Percentiles rank a stretch among this genome's conserved stretches.
phyloP scores from a whole-genome alignment of 2,888 invertebrate species.

The Nomada ruficornis region DNA sequence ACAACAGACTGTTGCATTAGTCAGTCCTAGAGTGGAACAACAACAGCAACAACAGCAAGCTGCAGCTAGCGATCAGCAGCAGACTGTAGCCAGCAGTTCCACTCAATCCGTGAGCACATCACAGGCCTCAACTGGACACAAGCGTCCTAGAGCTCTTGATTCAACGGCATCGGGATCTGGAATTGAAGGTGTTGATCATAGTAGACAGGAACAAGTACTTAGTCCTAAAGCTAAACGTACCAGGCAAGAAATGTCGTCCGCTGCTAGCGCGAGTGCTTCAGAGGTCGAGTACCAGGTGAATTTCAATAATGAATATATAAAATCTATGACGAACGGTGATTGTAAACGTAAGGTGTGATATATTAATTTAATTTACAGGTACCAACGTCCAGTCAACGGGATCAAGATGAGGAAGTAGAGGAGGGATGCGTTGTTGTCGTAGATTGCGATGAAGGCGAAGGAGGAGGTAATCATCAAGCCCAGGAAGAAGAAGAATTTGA shows the following conservation, averaged over 20 bases:
- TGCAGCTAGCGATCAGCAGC: conserved; percentile 81
- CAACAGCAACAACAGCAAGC: conserved; percentile 78
- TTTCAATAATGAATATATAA: background rate
- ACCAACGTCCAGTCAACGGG: conserved; percentile 94
- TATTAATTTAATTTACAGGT: conserved; percentile 86
- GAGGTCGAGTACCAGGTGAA: conserved; percentile 83
- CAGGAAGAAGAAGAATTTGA: conserved; percentile 85
- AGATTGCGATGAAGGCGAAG: conserved; percentile 92
- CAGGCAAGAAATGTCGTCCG: conserved; percentile 77
- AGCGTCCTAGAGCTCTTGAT: conserved; percentile 86
- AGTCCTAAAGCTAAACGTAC: conserved; percentile 80
- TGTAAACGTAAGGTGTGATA: background rate
- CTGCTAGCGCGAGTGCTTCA: conserved; percentile 79
- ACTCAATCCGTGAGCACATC: conserved; percentile 89
- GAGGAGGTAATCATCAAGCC: conserved; percentile 83
- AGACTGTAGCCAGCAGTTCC: conserved; percentile 85
- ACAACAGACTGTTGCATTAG: conserved; percentile 83
- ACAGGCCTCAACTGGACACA: conserved; percentile 86
- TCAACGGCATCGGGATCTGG: conserved; percentile 78
- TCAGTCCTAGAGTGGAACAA: conserved; percentile 80
- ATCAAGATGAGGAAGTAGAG: conserved; percentile 88
- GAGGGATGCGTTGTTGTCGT: conserved; percentile 92
- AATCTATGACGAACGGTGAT: background rate
- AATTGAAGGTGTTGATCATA: conserved; percentile 78
- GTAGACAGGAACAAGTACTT: conserved; percentile 77